Evolutionary conservation across 2,888 invertebrate species (phyloP), one percentile per base, ranked within the genome.

Genomic region (Limnephilus auricula): DNA sequence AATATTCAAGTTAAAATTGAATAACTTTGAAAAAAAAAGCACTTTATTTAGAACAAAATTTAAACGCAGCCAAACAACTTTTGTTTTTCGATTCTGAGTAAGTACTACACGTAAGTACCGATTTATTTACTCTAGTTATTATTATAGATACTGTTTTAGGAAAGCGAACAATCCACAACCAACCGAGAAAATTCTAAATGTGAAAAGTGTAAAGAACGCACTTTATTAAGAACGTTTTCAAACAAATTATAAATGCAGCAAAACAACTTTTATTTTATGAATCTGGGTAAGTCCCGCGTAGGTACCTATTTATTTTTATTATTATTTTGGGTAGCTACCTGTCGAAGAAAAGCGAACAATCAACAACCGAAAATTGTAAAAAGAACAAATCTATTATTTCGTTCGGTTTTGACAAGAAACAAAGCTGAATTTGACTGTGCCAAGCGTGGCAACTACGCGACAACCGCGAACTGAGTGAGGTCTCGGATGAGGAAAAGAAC

Each of bases 401-500:
- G 18, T 30, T 82, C 32, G 32, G 12, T 82, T 34, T 25, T 15
- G 34, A 80, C 30, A 80, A 80, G 25, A 65, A 45, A 65, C 50
- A 50, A 50, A 50, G 50, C 18, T 34, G 9, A 80, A 80, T 5
- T 12, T 40, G 10, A 32, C 30, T 32, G 32, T 12, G 82, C 82
- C 82, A 25, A 34, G 82, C 82, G 82, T 82, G 82, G 82, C 82
- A 82, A 82, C 82, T 82, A 31, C 82, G 82, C 82, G 82, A 34
- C 82, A 34, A 31, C 34, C 82, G 32, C 82, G 34, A 34, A 82
- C 82, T 82, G 82, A 82, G 34, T 82, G 82, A 82, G 82, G 18
- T 18, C 30, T 34, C 31, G 34, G 34, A 82, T 82, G 82, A 82
- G 32, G 34, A 82, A 82, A 65, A 65, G 50, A 65, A 34, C 50